Percentiles rank a stretch among this genome's conserved stretches.
Evolutionary conservation across 2,888 invertebrate genomes (phyloP).

Genomic region (Volucella inflata): DNA sequence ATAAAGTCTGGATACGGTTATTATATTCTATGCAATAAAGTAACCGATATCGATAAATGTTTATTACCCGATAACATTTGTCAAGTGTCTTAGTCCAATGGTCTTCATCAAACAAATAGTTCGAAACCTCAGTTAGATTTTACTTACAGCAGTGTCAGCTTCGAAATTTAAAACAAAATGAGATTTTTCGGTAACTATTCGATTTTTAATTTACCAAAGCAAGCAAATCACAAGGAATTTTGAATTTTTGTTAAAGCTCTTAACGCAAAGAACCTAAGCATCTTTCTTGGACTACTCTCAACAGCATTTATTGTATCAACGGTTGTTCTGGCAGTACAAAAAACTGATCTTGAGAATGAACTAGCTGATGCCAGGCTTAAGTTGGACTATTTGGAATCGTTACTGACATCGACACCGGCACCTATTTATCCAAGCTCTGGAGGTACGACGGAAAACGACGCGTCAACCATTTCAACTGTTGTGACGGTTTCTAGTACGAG

Average conservation of each 20-base stretch:
- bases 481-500: neutral
- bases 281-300: slow-evolving; percentile 78
- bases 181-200: slow-evolving; percentile 25
- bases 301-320: slow-evolving; percentile 78
- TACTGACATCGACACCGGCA: slow-evolving; percentile 70
- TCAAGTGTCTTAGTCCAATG: neutral
- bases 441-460: slow-evolving; percentile 8
- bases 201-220: neutral
- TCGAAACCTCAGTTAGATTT: slow-evolving; percentile 17
- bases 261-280: slow-evolving; percentile 21
- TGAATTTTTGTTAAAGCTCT: slow-evolving; percentile 12
- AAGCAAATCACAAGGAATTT: neutral
- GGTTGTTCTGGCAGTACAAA: slow-evolving; percentile 78
- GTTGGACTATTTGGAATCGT: slow-evolving; percentile 78
- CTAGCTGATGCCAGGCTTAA: slow-evolving; percentile 77
- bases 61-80: slow-evolving; percentile 35
- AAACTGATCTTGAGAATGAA: slow-evolving; percentile 76
- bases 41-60: slow-evolving; percentile 42
- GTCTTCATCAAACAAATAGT: neutral
- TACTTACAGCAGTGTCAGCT: slow-evolving; percentile 8
- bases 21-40: slow-evolving; percentile 26
- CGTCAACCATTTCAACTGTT: neutral
- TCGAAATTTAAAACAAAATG: slow-evolving; percentile 18
- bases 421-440: slow-evolving; percentile 48
- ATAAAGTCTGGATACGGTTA: slow-evolving; percentile 43